These are phyloP conservation scores for Leptonema lineaticorne DNA, from an alignment of 1,140 invertebrate species.

Conservation along the genomic window DNA sequence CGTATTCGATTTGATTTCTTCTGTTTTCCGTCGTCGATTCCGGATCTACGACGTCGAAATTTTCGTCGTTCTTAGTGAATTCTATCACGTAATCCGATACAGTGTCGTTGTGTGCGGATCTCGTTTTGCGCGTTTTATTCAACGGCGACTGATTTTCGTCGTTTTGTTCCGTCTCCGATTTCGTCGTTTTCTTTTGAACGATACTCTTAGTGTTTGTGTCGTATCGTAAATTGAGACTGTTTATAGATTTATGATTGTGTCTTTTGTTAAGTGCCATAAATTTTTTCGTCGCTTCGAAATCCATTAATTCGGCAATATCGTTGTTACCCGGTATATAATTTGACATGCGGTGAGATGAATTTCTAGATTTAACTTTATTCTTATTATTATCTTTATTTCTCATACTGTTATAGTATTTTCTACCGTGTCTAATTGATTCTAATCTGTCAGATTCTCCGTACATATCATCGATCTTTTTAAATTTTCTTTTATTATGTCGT, in stretches of 20 bases:
- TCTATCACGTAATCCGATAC: slow-evolving; percentile 24
- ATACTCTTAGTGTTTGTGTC: slow-evolving; percentile 34
- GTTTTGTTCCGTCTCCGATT: slow-evolving; percentile 14
- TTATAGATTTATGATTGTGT: slow-evolving; percentile 39
- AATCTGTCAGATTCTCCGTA: slow-evolving; percentile 22
- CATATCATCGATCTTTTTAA: slow-evolving; percentile 24
- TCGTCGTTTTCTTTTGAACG: slow-evolving; percentile 34
- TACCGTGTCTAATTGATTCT: slow-evolving; percentile 36
- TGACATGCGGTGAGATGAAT: background rate
- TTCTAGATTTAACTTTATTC: background rate
- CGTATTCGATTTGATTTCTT: slow-evolving; percentile 22
- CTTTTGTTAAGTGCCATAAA: slow-evolving; percentile 29
- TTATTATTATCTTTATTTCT: background rate
- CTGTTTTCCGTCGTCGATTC: background rate
- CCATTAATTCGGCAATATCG: slow-evolving; percentile 35
- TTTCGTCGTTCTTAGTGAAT: slow-evolving; percentile 12
- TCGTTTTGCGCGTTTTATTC: background rate
- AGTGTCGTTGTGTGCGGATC: slow-evolving; percentile 19
- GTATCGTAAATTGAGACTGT: slow-evolving; percentile 36
- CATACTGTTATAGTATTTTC: slow-evolving; percentile 33
- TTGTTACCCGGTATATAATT: slow-evolving; percentile 24
- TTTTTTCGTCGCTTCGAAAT: slow-evolving; percentile 33
- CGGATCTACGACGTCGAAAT: background rate
- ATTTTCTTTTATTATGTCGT: slow-evolving; percentile 25
- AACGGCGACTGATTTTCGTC: background rate